Evolutionary conservation across 2,113 vertebrate genomes (phyloP).

Genomic region (Dascyllus trimaculatus): DNA sequence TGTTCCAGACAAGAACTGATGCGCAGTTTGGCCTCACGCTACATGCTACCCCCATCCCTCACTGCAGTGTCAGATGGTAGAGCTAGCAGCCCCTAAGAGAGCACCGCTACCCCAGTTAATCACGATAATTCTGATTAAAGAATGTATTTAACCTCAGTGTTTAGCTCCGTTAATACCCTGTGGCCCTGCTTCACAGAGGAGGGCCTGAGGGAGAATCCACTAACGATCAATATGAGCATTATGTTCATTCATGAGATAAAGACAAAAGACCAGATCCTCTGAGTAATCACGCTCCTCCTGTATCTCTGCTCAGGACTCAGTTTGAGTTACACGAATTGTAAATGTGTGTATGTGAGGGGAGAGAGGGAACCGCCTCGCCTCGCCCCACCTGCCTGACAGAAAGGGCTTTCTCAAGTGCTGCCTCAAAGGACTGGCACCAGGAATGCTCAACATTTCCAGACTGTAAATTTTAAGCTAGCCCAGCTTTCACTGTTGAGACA

Average conservation of each 20-base stretch:
- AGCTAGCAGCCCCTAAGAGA: slow-evolving; percentile 11
- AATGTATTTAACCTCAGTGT: slow-evolving; percentile 46
- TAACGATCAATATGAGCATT: slow-evolving; percentile 55
- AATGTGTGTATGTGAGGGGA: neutral
- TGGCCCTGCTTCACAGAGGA: slow-evolving; percentile 6
- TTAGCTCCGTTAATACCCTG: slow-evolving; percentile 28
- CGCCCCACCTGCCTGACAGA: neutral
- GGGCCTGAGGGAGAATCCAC: slow-evolving; percentile 17
- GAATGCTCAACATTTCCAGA: slow-evolving; percentile 12
- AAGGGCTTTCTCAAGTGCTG: slow-evolving; percentile 14
- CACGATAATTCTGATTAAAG: slow-evolving; percentile 59
- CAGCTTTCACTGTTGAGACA: no score
- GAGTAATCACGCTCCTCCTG: slow-evolving; percentile 26
- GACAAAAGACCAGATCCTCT: slow-evolving; percentile 45
- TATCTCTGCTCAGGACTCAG: slow-evolving; percentile 22
- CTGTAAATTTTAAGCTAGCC: no score
- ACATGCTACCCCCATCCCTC: neutral
- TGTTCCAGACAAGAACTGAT: neutral
- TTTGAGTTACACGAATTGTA: slow-evolving; percentile 18
- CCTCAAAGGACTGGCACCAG: neutral
- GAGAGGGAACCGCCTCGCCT: neutral
- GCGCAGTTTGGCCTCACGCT: neutral
- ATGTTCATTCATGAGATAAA: slow-evolving; percentile 38
- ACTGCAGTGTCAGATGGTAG: neutral
- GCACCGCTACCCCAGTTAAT: slow-evolving; percentile 40